A percentile compares a stretch with the other conserved stretches of the same genome.
Evolutionary conservation across 2,113 vertebrate species (phyloP).

Genomic region (Silurus asotus): DNA sequence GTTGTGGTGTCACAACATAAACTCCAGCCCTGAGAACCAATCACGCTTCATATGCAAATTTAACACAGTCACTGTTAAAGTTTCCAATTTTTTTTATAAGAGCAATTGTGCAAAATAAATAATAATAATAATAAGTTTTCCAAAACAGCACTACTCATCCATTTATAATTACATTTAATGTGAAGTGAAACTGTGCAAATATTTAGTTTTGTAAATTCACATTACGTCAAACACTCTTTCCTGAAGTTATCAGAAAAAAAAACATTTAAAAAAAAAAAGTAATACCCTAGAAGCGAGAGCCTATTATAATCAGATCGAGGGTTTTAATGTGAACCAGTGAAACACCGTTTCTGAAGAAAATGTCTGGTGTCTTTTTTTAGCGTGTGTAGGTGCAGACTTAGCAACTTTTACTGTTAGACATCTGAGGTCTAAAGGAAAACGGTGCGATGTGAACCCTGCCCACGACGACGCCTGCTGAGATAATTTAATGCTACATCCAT

Average conservation of each 20-base stretch:
- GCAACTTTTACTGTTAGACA: constrained; percentile 16
- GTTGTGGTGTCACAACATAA: background rate
- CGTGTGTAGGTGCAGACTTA: constrained; percentile 24
- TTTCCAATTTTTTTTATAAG: background rate
- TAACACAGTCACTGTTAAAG: background rate
- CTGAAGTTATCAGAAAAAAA: background rate
- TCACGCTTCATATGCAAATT: background rate
- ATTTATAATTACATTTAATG: background rate
- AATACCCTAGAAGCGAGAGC: background rate
- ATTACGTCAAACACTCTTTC: background rate
- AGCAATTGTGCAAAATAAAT: no score
- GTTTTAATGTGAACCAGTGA: background rate
- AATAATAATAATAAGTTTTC: no score
- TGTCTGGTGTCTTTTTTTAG: background rate
- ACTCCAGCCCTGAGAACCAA: background rate
- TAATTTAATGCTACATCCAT: background rate
- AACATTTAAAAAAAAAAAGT: background rate
- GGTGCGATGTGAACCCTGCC: constrained; percentile 16
- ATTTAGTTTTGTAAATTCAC: background rate
- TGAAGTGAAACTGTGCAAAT: background rate
- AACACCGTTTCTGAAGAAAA: background rate
- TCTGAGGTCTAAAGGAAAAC: constrained; percentile 23
- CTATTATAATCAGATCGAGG: background rate
- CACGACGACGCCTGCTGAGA: constrained; percentile 2
- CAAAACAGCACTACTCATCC: background rate